Conservation (phyloP, 2,888 invertebrate genomes). For the Rhimphoctona megacephalus region DNA sequence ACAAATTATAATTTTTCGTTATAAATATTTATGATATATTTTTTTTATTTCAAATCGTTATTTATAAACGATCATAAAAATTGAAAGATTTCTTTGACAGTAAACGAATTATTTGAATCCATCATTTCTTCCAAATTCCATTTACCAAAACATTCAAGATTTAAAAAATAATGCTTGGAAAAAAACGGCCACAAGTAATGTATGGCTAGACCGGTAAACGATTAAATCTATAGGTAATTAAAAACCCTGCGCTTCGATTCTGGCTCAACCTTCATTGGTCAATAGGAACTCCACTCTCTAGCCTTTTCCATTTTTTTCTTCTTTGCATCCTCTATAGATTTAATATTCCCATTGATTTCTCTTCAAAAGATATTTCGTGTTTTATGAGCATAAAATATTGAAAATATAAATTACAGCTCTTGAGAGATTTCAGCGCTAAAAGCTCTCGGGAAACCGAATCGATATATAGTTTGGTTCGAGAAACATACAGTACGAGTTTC, state of each 20-base stretch:
- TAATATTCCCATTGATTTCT: conserved; percentile 17
- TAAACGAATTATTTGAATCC: background rate
- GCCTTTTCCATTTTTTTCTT: background rate
- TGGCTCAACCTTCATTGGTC: background rate
- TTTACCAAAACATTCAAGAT: background rate
- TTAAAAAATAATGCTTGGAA: background rate
- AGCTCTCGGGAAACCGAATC: background rate
- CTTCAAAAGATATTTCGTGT: background rate
- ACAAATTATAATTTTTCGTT: background rate
- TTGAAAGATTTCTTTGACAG: background rate
- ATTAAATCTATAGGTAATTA: conserved; percentile 3
- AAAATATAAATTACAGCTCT: conserved; percentile 9
- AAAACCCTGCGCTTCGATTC: background rate
- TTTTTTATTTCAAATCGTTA: background rate
- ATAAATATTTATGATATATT: background rate
- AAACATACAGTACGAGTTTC: background rate
- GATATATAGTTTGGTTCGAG: background rate
- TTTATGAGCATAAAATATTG: conserved; percentile 18
- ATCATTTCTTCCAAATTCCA: background rate
- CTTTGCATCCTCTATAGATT: background rate
- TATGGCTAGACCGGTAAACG: background rate
- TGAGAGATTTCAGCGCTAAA: conserved; percentile 7
- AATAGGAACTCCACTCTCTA: background rate
- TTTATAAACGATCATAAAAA: background rate
- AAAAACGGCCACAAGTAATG: background rate